Evolutionary conservation across 2,888 invertebrate genomes (phyloP), one percentile per base, ranked within the genome.

Genomic region (Furcula furcula): DNA sequence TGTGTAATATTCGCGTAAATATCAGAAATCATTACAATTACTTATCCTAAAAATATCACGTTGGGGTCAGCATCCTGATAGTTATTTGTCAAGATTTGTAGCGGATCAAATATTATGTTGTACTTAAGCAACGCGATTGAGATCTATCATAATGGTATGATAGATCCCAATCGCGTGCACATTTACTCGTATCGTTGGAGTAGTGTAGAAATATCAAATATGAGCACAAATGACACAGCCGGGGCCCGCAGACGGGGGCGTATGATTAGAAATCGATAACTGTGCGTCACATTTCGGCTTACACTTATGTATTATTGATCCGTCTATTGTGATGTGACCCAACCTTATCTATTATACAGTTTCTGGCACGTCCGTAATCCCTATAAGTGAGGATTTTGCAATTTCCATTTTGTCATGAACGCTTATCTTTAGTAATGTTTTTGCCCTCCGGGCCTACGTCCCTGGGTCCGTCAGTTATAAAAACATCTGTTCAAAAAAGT

Each of bases 251-350:
- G 46, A 37, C 47, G 80, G 73, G 75, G 83, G 79, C 71, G 82
- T 76, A 66, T 74, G 79, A 85, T 84, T 80, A 81, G 69, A 83
- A 82, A 85, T 84, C 84, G 75, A 85, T 86, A 82, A 76, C 65
- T 65, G 72, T 76, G 76, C 79, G 77, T 83, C 81, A 83, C 72
- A 75, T 76, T 76, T 73, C 55, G 53, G 56, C 64, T 65, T 51
- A 69, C 65, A 65, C 70, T 68, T 63, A 65, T 57, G 65, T 66
- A 74, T 78, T 78, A 73, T 80, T 72, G 70, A 47, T 72, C 57
- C 55, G 49, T 51, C 74, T 55, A 76, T 79, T 81, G 78, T 77
- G 63, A 65, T 65, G 59, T 63, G 65, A 63, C 65, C 65, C 60
- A 64, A 56, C 58, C 59, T 56, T 77, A 74, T 78, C 77, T 76